A percentile compares a stretch with the other conserved stretches of the same genome.
Conservation (phyloP, 2,888 invertebrate species). For the Zygaena filipendulae region DNA sequence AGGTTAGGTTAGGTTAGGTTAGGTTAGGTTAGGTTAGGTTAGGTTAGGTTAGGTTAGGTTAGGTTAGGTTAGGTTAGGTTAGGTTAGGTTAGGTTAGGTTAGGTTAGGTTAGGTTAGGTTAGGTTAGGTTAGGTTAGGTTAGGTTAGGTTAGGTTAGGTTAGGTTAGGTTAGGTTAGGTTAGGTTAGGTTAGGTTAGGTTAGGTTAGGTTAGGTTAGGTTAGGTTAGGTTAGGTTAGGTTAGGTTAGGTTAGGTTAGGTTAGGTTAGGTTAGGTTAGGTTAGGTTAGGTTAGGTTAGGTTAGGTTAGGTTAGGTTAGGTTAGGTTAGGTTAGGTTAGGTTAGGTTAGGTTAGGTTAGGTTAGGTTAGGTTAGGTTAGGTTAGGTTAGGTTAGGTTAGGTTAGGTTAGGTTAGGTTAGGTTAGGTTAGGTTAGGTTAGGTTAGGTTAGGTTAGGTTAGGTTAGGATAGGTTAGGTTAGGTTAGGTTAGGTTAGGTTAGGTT, state of each 20-base stretch:
- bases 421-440: constrained; percentile 10
- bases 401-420: constrained; percentile 10
- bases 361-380: constrained; percentile 14
- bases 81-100: constrained; percentile 1
- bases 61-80: constrained; percentile 1
- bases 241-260: constrained; percentile 12
- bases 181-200: constrained; percentile 12
- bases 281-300: no score
- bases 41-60: constrained; percentile 2
- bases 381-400: constrained; percentile 7
- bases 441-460: constrained; percentile 11
- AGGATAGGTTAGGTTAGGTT: no score
- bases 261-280: constrained; percentile 13
- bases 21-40: constrained; percentile 1
- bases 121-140: constrained; percentile 8
- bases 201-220: constrained; percentile 11
- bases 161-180: constrained; percentile 7
- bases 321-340: no score
- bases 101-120: constrained; percentile 7
- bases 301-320: constrained; percentile 8
- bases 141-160: constrained; percentile 7
- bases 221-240: constrained; percentile 11
- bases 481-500: no score
- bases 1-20: no score
- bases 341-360: constrained; percentile 13